phyloP scores from a whole-genome alignment of 2,113 vertebrate species.

The Carassius auratus region DNA sequence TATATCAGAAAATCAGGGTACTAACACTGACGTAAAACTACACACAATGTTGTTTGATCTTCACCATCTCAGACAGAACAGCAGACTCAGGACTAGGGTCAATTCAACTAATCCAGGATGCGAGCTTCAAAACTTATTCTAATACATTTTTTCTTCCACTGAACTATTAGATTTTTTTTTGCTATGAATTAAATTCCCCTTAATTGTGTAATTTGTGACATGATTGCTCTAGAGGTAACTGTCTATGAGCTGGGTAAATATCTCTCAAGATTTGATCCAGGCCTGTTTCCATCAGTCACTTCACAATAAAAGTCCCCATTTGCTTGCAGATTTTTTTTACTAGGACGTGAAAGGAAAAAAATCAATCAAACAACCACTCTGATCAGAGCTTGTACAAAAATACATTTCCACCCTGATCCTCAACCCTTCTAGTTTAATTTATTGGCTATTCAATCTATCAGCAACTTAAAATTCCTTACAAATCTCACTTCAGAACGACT shows the following conservation, averaged over 20 bases:
- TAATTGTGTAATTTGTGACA: too few species aligned
- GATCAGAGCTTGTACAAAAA: background rate
- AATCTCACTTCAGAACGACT: background rate
- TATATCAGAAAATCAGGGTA: background rate
- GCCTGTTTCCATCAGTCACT: background rate
- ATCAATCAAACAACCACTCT: background rate
- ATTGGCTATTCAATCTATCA: background rate
- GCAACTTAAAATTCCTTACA: background rate
- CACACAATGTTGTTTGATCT: background rate
- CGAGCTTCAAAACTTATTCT: background rate
- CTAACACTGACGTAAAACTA: background rate
- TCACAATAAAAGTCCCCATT: background rate
- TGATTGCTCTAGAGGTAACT: background rate
- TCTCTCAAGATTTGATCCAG: slow-evolving; percentile 14
- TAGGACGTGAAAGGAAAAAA: background rate
- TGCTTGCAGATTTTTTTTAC: background rate
- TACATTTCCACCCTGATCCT: background rate
- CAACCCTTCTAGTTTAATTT: background rate
- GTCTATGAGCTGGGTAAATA: background rate
- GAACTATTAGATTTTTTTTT: too few species aligned
- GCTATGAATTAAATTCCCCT: too few species aligned
- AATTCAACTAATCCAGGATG: background rate
- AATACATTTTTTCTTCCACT: too few species aligned
- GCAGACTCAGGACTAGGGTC: background rate
- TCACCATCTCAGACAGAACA: background rate